Conservation (phyloP, 2,113 vertebrate species). For the Ceuthmochares aereus region DNA sequence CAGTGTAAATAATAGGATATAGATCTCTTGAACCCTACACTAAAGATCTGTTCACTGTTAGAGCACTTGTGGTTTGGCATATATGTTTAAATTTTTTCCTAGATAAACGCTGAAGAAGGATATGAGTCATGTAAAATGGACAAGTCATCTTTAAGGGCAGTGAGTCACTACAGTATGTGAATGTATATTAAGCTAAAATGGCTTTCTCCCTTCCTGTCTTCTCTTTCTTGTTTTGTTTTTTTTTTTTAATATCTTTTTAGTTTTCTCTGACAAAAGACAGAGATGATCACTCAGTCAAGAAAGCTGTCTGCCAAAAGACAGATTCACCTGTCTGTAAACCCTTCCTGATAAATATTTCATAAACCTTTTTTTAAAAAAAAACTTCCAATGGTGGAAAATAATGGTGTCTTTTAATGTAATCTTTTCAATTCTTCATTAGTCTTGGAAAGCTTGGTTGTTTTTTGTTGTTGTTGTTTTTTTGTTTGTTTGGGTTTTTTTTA, state of each 20-base stretch:
- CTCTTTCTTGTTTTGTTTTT: not conserved
- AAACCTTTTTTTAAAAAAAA: not conserved
- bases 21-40: not conserved
- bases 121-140: not conserved
- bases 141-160: not conserved
- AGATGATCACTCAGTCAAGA: not conserved
- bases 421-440: not conserved
- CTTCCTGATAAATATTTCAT: not conserved
- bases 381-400: not conserved
- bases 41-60: not conserved
- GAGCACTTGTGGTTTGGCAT: rapidly evolving
- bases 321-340: not conserved
- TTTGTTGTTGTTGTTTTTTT: not conserved
- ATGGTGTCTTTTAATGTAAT: not conserved
- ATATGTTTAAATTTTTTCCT: not conserved
- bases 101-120: not conserved
- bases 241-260: not conserved
- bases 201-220: not conserved
- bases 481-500: not conserved
- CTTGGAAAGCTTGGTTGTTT: not conserved
- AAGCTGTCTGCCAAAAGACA: not conserved
- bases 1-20: not conserved
- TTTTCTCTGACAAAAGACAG: not conserved
- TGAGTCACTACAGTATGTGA: not conserved
- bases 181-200: not conserved